phyloP scores from a whole-genome alignment of 2,888 invertebrate species.

The Epirrhoe alternata region DNA sequence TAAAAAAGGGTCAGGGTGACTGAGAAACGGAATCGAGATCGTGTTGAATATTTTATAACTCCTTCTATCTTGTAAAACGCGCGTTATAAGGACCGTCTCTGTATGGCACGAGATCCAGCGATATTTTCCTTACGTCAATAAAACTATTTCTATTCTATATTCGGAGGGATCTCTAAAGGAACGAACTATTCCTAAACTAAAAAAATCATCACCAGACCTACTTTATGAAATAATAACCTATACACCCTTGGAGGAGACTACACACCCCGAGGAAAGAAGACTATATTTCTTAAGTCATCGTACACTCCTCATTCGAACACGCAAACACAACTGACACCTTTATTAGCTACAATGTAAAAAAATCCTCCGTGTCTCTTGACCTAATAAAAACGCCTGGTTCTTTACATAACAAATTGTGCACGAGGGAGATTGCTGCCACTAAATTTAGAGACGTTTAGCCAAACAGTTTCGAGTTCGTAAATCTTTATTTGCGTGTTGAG shows the following conservation, averaged over 20 bases:
- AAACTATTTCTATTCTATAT: background rate
- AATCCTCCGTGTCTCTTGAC: constrained; percentile 4
- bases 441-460: constrained; percentile 72
- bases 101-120: constrained; percentile 15
- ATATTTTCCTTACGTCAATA: background rate
- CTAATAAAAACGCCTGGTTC: constrained; percentile 56
- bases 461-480: constrained; percentile 62
- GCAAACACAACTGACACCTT: background rate
- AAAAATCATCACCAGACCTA: no score
- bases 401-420: constrained; percentile 65
- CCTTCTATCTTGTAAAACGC: constrained; percentile 64
- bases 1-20: constrained; percentile 63
- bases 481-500: constrained; percentile 67
- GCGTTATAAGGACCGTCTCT: constrained; percentile 59
- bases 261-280: no score
- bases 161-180: no score
- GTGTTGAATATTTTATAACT: constrained; percentile 73
- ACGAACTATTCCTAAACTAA: no score
- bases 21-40: constrained; percentile 68
- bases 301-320: background rate
- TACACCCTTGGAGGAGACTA: no score
- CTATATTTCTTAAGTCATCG: no score
- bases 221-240: no score
- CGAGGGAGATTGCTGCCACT: constrained; percentile 61
- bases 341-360: constrained; percentile 1